phyloP scores from a whole-genome alignment of 1,140 invertebrate genomes.

The Aphelenchoides fujianensis region DNA sequence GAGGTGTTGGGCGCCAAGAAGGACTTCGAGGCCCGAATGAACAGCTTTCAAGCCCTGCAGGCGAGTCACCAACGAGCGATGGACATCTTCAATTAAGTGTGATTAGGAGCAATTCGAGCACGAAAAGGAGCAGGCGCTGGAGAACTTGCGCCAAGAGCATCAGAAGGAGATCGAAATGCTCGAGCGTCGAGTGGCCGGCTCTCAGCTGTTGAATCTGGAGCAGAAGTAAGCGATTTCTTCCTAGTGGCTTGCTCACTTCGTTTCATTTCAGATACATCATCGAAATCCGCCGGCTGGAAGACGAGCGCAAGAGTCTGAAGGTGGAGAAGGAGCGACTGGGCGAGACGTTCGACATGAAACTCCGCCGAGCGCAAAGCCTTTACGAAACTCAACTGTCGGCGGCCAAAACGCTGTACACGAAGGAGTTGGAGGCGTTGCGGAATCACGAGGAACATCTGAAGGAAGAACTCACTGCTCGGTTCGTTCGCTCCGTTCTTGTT shows the following conservation, averaged over 20 bases:
- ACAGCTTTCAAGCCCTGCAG: constrained; percentile 59
- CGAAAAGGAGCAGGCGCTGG: constrained; percentile 60
- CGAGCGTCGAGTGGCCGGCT: constrained; percentile 57
- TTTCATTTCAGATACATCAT: constrained; percentile 52
- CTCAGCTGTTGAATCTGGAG: constrained; percentile 58
- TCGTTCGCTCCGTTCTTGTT: neutral
- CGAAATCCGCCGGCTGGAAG: constrained; percentile 60
- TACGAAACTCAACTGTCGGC: constrained; percentile 49
- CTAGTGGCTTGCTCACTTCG: constrained; percentile 6
- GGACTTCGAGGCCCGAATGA: constrained; percentile 61
- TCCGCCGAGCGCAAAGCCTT: constrained; percentile 57
- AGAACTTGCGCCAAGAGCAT: constrained; percentile 60
- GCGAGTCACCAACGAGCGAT: constrained; percentile 27
- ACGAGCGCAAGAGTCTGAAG: constrained; percentile 57
- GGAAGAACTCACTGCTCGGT: constrained; percentile 58
- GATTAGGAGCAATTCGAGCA: constrained; percentile 61
- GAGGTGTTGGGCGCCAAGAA: constrained; percentile 60
- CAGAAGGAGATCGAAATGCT: constrained; percentile 60
- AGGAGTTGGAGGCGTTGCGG: constrained; percentile 56
- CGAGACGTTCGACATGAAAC: constrained; percentile 60
- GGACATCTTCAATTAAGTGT: constrained; percentile 31
- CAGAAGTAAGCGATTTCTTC: constrained; percentile 50
- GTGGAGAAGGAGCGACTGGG: constrained; percentile 57
- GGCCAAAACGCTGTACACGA: constrained; percentile 57
- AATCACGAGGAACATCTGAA: constrained; percentile 61